Conservation (phyloP, 2,113 vertebrate genomes). For the Dermatemys mawii region DNA sequence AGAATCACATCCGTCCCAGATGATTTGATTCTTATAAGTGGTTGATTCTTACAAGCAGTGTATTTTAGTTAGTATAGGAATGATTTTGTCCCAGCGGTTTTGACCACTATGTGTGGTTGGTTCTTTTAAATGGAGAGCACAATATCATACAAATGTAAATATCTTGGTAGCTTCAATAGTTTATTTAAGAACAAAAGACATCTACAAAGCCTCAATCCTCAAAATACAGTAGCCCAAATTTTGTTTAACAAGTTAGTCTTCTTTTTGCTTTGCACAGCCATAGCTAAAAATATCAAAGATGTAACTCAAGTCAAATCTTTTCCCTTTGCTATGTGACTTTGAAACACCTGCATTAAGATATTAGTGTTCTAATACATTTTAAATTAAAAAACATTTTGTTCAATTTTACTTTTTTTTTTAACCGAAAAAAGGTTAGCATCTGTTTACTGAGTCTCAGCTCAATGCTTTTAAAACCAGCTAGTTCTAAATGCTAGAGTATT, state of each 20-base stretch:
- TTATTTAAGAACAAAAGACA: neutral
- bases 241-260: neutral
- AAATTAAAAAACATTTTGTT: slow-evolving; percentile 22
- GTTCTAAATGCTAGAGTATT: slow-evolving; percentile 7
- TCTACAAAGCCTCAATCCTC: neutral
- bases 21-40: no score
- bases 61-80: no score
- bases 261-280: neutral
- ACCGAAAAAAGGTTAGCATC: neutral
- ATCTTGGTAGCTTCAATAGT: neutral
- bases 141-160: neutral
- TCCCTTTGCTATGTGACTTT: slow-evolving; percentile 37
- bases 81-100: no score
- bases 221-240: neutral
- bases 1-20: no score
- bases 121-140: no score
- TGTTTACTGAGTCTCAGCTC: neutral
- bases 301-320: neutral
- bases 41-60: no score
- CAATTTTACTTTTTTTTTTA: neutral
- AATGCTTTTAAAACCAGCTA: neutral
- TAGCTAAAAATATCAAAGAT: slow-evolving; percentile 1
- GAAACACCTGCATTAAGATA: slow-evolving; percentile 19
- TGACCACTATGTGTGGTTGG: no score
- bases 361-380: slow-evolving; percentile 43